phyloP scores from a whole-genome alignment of 2,888 invertebrate species.

The Oscheius myriophilus region DNA sequence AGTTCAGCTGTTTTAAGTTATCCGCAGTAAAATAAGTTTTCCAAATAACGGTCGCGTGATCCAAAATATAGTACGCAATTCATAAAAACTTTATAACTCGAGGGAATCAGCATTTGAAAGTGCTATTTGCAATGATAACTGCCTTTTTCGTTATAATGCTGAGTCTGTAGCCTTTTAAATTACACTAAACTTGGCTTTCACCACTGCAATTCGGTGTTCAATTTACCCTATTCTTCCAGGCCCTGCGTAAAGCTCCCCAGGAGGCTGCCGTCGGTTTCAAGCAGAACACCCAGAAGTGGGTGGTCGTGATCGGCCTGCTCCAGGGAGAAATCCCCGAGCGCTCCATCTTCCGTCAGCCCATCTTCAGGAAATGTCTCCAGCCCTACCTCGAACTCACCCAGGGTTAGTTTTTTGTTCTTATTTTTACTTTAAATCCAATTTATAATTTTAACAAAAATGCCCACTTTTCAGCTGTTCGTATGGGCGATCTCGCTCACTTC shows the following conservation, averaged over 20 bases:
- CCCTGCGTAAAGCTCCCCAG: slow-evolving; percentile 93
- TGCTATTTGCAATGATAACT: no score
- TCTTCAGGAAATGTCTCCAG: slow-evolving; percentile 85
- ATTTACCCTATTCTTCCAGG: no score
- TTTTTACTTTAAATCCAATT: slow-evolving; percentile 1
- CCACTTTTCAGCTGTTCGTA: slow-evolving; percentile 80
- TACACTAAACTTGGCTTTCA: neutral
- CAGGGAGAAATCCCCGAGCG: slow-evolving; percentile 97
- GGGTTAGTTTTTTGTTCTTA: slow-evolving; percentile 69
- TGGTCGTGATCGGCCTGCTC: slow-evolving; percentile 66
- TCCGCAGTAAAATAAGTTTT: no score
- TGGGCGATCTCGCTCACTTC: slow-evolving; percentile 92
- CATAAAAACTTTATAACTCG: no score
- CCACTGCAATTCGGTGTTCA: neutral
- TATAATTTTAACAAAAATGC: slow-evolving; percentile 30
- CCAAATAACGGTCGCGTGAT: neutral
- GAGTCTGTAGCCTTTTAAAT: neutral
- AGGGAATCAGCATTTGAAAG: no score
- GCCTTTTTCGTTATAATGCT: neutral
- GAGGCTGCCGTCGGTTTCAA: slow-evolving; percentile 97
- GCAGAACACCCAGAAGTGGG: slow-evolving; percentile 76
- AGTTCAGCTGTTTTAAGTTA: no score
- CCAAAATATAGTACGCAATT: neutral
- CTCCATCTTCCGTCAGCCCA: slow-evolving; percentile 90
- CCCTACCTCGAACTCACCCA: slow-evolving; percentile 98